Percentiles rank a stretch among this genome's conserved stretches.
Evolutionary conservation across 2,888 invertebrate genomes (phyloP).

Genomic region (Synergus japonicus): DNA sequence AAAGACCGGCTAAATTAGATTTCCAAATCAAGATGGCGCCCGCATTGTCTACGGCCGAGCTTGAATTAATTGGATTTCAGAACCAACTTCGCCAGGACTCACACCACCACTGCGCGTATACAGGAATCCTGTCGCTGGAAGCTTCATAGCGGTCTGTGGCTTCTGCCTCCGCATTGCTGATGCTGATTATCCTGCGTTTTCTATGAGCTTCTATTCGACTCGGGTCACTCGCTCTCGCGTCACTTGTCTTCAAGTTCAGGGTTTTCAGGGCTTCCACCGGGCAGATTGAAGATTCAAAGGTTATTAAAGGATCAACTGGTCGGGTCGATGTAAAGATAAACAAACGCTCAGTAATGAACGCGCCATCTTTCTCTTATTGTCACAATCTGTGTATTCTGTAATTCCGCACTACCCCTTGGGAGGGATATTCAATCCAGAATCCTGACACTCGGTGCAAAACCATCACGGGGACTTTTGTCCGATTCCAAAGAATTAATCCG

Average conservation of each 20-base stretch:
- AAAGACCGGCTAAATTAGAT: conserved; percentile 75
- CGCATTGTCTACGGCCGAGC: conserved; percentile 71
- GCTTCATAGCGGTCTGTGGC: conserved; percentile 26
- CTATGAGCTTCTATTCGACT: conserved; percentile 49
- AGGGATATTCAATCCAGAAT: conserved; percentile 5
- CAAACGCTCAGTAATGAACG: conserved; percentile 67
- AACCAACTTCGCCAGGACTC: conserved; percentile 67
- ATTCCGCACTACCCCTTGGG: conserved; percentile 3
- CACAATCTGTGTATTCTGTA: neutral
- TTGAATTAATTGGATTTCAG: conserved; percentile 75
- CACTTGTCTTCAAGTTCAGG: conserved; percentile 39
- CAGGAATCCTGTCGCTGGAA: conserved; percentile 39
- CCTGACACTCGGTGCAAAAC: conserved; percentile 2
- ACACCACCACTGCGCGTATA: conserved; percentile 51
- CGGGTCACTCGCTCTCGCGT: conserved; percentile 27
- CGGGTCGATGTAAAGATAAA: conserved; percentile 68
- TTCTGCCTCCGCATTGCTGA: neutral
- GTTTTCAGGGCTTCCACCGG: conserved; percentile 22
- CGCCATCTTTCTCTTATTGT: conserved; percentile 42
- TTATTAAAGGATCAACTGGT: conserved; percentile 66
- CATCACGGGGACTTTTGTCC: neutral
- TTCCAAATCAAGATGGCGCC: conserved; percentile 73
- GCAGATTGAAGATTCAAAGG: conserved; percentile 53
- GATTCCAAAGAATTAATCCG: neutral
- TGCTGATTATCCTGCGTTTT: conserved; percentile 60